Evolutionary conservation across 2,797 vertebrate species (phyloP).

Genomic region (Chelon labrosus): DNA sequence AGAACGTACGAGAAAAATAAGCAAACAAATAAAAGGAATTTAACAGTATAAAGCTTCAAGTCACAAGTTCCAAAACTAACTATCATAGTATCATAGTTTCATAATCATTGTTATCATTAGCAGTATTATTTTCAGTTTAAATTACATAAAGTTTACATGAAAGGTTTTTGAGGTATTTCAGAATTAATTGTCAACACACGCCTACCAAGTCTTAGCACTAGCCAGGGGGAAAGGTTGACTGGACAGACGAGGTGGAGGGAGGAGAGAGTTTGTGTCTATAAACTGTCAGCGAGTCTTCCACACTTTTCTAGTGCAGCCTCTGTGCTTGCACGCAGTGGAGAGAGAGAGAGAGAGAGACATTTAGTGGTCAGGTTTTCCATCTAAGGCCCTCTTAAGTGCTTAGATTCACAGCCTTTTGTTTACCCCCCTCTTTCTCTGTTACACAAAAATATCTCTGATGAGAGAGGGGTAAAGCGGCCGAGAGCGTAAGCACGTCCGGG

Average conservation of each 20-base stretch:
- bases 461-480: conserved; percentile 71
- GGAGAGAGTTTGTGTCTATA: conserved; percentile 70
- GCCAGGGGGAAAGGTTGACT: conserved; percentile 81
- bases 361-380: conserved; percentile 50
- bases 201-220: conserved; percentile 88
- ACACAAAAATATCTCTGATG: conserved; percentile 86
- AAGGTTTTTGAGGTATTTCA: conserved; percentile 99
- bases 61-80: conserved; percentile 99
- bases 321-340: conserved; percentile 77
- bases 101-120: conserved; percentile 87
- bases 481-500: conserved; percentile 60
- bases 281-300: conserved; percentile 74
- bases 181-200: conserved; percentile 98
- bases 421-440: conserved; percentile 79
- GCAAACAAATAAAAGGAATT: conserved; percentile 92
- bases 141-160: conserved; percentile 99
- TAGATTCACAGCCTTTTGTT: conserved; percentile 59
- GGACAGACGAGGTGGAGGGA: conserved; percentile 71
- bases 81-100: conserved; percentile 92
- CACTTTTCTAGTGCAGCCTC: conserved; percentile 75
- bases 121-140: conserved; percentile 88
- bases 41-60: conserved; percentile 99
- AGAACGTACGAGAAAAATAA: conserved; percentile 83
- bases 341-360: conserved; percentile 52
- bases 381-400: conserved; percentile 57